These are phyloP conservation scores for Percopsis transmontana DNA, from an alignment of 2,113 vertebrate species.

Conservation along the genomic window DNA sequence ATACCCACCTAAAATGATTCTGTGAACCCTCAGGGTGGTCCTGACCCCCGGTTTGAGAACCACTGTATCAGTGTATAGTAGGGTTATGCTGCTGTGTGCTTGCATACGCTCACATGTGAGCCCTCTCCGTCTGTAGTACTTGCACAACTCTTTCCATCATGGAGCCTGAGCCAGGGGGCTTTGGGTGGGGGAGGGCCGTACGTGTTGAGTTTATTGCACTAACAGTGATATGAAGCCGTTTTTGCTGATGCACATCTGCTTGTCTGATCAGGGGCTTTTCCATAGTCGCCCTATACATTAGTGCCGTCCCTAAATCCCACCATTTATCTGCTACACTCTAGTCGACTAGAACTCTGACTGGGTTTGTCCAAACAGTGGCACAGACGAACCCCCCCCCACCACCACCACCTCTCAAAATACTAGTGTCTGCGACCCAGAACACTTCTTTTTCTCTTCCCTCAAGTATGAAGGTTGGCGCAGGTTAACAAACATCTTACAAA, in stretches of 20 bases:
- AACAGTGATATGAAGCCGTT: constrained; percentile 70
- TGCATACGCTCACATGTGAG: constrained; percentile 46
- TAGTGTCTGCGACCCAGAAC: constrained; percentile 31
- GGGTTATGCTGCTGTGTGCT: constrained; percentile 24
- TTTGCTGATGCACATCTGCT: constrained; percentile 71
- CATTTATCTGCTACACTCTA: constrained; percentile 33
- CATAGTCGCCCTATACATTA: constrained; percentile 54
- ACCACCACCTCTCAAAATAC: constrained; percentile 9
- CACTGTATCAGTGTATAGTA: constrained; percentile 13
- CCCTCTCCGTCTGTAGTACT: constrained; percentile 57
- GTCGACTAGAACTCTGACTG: not conserved
- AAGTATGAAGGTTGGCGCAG: constrained; percentile 61
- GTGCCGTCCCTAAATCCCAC: constrained; percentile 48
- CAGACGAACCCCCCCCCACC: not conserved
- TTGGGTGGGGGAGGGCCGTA: constrained; percentile 44
- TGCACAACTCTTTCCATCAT: constrained; percentile 73
- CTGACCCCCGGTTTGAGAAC: not conserved
- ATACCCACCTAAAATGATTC: too few species aligned
- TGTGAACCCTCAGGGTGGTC: too few species aligned
- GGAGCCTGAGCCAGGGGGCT: constrained; percentile 16
- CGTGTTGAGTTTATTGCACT: constrained; percentile 72
- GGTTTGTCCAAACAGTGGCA: constrained; percentile 25
- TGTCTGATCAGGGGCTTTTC: constrained; percentile 71
- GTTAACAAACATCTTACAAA: constrained; percentile 74
- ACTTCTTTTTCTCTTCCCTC: constrained; percentile 45